Percentiles rank a stretch among this genome's conserved stretches.
Conservation (phyloP, 2,113 vertebrate genomes). For the Daphoenositta chrysoptera region DNA sequence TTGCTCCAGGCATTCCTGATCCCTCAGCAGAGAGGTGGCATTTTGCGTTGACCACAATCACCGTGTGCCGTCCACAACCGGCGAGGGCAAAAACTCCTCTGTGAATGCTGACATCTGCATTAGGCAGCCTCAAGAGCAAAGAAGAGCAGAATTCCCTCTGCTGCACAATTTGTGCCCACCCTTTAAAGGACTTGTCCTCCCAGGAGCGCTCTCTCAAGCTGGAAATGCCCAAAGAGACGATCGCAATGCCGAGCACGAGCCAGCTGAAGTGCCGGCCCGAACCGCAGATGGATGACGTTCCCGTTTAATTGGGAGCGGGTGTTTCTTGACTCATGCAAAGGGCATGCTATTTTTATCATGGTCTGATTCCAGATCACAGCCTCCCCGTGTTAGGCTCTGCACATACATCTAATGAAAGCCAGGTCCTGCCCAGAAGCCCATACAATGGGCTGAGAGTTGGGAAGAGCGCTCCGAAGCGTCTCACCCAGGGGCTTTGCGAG, state of each 20-base stretch:
- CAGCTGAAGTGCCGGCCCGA: not conserved
- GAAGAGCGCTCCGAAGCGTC: not conserved
- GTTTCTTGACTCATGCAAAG: slow-evolving; percentile 34
- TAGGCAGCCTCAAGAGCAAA: not conserved
- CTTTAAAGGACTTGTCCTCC: not conserved
- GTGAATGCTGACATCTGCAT: not conserved
- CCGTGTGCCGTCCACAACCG: fast-evolving
- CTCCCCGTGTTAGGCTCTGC: not conserved
- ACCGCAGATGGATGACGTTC: not conserved
- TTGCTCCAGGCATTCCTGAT: fast-evolving
- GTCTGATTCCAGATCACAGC: slow-evolving; percentile 24
- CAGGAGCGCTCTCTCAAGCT: not conserved
- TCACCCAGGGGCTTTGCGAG: not conserved
- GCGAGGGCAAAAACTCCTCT: not conserved
- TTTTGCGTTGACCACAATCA: not conserved
- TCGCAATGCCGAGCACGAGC: not conserved
- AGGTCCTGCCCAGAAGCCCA: not conserved
- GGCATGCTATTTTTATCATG: slow-evolving; percentile 27
- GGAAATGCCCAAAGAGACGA: not conserved
- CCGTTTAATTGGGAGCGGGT: slow-evolving; percentile 9
- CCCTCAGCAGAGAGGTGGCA: not conserved
- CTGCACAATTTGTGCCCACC: not conserved
- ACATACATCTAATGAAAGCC: slow-evolving; percentile 39
- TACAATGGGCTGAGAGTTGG: not conserved
- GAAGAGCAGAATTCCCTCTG: not conserved